Base-by-base conservation (phyloP, 2,113 vertebrate species). In the Prunella fulvescens region DNA sequence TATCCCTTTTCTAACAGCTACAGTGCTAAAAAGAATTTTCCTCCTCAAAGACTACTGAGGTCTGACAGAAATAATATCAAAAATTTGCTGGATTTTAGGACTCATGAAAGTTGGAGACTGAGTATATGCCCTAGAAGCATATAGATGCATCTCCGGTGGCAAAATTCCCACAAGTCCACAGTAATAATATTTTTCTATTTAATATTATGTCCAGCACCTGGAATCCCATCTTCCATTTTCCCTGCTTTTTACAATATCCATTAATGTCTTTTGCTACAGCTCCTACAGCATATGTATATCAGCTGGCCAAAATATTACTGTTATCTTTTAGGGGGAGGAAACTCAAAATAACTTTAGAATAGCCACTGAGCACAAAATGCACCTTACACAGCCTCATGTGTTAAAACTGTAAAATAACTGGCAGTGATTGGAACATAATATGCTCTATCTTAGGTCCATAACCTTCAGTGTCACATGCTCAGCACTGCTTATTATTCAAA, bases 1-100 rank as follows among this genome's bases (percentile, higher is more conserved):
- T 94, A 93, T 96, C 90, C 51, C 14, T 94, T 92, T 93, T 71
- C 76, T 92, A 90, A 92, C 67, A 92, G 64, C 48, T 96, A 78
- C 44, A 60, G 18, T 11, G 45, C 47, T 86, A 67, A 88, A 96
- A 94, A 92, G 82, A 88, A 84, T 88, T 94, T 53, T 74, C 25
- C 50, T 94, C n/a, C 72, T 81, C 83, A 93, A 94, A 94, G 90
- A 90, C 64, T 42, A 71, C 20, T 78, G 56, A 90, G 33, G 42
- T 58, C 64, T 77, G 81, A 90, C 6, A 7, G 71, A 86, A 22
- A 77, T 39, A 81, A 15, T 74, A 88, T 72, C 8, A 95, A 90
- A 90, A 94, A 86, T 65, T 66, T 81, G 25, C 56, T 88, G 48
- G 13, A 96, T 95, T 88, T 92, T 88, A 86, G 20, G 44, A 71